phyloP scores from a whole-genome alignment of 2,113 vertebrate genomes.

The Heterochromis multidens region DNA sequence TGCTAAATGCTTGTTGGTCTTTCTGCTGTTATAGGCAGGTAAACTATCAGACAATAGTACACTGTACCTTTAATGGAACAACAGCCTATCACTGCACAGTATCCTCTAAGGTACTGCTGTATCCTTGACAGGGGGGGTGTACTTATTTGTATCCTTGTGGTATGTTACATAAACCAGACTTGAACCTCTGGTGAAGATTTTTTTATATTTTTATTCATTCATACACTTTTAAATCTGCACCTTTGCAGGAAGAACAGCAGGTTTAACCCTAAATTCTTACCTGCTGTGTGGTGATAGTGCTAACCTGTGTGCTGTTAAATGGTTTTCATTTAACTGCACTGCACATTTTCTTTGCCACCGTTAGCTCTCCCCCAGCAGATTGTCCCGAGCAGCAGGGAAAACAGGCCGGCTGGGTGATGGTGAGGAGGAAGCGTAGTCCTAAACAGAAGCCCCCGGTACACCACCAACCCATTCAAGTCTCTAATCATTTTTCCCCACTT shows the following conservation, averaged over 20 bases:
- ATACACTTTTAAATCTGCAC: background rate
- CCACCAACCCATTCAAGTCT: too few species aligned
- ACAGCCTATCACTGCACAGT: background rate
- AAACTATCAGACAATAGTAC: background rate
- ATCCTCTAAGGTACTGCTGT: background rate
- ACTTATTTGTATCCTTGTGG: background rate
- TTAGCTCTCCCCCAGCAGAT: too few species aligned
- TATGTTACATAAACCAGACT: background rate
- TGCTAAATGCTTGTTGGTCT: background rate
- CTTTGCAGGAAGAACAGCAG: background rate
- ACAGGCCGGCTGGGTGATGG: too few species aligned
- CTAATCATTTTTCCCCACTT: too few species aligned
- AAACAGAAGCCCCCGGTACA: too few species aligned
- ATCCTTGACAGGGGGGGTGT: background rate
- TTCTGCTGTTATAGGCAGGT: background rate
- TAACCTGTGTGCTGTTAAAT: background rate
- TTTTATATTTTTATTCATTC: background rate
- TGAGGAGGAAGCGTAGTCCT: too few species aligned
- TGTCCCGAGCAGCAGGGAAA: too few species aligned
- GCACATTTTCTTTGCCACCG: too few species aligned
- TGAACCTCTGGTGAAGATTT: background rate
- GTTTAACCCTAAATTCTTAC: rapidly evolving
- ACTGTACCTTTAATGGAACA: background rate
- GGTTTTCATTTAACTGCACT: too few species aligned
- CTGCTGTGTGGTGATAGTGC: background rate